Conservation (phyloP, 1,140 invertebrate genomes). For the Lutraria rhynchaena region DNA sequence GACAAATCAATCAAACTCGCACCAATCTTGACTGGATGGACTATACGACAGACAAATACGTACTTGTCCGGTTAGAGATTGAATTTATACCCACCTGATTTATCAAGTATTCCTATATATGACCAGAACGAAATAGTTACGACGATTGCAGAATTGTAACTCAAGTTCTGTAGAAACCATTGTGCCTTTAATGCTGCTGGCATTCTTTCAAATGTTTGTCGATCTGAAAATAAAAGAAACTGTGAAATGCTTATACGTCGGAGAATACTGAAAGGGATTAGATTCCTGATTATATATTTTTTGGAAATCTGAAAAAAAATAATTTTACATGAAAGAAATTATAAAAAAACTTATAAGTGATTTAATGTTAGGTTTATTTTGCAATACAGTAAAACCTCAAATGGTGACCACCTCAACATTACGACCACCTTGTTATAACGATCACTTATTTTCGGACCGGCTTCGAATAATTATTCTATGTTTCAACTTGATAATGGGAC, state of each 20-base stretch:
- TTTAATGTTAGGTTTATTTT: not conserved
- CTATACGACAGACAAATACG: not conserved
- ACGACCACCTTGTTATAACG: too few relatives aligned
- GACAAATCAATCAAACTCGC: too few relatives aligned
- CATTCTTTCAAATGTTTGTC: conserved; percentile 73
- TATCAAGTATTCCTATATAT: conserved; percentile 73
- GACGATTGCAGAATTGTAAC: conserved; percentile 76
- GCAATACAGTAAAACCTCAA: too few relatives aligned
- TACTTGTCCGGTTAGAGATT: not conserved
- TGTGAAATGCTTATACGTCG: too few relatives aligned
- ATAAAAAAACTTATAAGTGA: not conserved
- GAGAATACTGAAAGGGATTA: too few relatives aligned
- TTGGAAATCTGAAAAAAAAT: too few relatives aligned
- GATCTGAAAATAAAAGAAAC: conserved; percentile 72
- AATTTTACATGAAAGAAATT: too few relatives aligned
- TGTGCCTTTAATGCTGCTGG: conserved; percentile 72
- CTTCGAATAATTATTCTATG: not conserved
- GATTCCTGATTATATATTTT: too few relatives aligned
- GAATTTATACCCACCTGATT: conserved; percentile 67
- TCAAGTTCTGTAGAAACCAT: conserved; percentile 76
- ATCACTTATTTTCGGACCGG: too few relatives aligned
- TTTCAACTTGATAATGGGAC: too few relatives aligned
- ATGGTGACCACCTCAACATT: too few relatives aligned
- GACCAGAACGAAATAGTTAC: conserved; percentile 78
- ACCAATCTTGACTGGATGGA: too few relatives aligned